Evolutionary conservation across 2,113 vertebrate species (phyloP).

Genomic region (Vireo altiloquus): DNA sequence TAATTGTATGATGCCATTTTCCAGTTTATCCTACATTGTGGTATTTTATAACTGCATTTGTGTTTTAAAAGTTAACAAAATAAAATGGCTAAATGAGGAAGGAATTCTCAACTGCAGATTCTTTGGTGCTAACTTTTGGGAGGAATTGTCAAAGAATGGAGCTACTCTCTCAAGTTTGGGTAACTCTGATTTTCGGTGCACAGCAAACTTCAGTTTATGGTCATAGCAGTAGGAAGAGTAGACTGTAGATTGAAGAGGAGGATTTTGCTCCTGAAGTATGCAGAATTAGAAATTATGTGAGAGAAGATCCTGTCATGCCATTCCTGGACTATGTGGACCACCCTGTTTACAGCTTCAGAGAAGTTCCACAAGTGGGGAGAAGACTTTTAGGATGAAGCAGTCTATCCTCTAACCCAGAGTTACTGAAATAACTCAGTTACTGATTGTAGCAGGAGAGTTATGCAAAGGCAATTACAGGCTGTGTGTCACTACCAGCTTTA

Average conservation of each 20-base stretch:
- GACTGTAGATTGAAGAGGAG: background rate
- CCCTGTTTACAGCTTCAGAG: background rate
- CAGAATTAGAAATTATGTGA: background rate
- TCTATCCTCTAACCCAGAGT: background rate
- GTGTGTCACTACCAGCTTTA: background rate
- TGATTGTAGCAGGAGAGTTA: background rate
- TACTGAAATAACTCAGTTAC: background rate
- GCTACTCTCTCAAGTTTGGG: background rate
- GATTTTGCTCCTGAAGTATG: background rate
- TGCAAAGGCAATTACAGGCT: background rate
- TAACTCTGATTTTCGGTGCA: background rate
- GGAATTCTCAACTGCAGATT: background rate
- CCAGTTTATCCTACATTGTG: background rate
- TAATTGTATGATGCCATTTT: background rate
- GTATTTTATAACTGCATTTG: background rate
- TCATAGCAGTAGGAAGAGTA: background rate
- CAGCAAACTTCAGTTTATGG: background rate
- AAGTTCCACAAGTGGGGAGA: background rate
- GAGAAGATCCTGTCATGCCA: background rate
- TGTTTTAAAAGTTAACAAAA: background rate
- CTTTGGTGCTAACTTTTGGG: background rate
- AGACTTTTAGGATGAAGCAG: background rate
- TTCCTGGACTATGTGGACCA: background rate
- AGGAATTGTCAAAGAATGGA: background rate
- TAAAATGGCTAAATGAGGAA: background rate